phyloP scores from a whole-genome alignment of 2,888 invertebrate species.

The Galeruca laticollis region DNA sequence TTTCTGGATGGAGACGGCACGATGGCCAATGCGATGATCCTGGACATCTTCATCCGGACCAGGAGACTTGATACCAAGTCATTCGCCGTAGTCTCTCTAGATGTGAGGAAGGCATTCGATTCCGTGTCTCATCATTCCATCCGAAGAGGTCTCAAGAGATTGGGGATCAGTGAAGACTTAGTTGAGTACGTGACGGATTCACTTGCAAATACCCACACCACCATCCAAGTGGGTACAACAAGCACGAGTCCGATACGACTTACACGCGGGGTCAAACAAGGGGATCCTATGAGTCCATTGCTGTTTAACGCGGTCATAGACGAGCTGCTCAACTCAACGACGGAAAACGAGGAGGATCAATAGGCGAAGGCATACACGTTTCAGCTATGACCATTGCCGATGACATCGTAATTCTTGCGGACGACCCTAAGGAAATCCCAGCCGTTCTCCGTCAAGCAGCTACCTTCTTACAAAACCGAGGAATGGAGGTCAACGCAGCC shows the following conservation, averaged over 20 bases:
- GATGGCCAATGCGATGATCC: constrained; percentile 57
- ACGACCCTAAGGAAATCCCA: no score
- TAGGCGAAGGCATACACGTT: no score
- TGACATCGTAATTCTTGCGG: no score
- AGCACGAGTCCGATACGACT: constrained; percentile 36
- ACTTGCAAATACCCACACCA: neutral
- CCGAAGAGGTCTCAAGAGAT: constrained; percentile 36
- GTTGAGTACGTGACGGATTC: neutral
- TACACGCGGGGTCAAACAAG: constrained; percentile 62
- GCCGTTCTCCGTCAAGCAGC: no score
- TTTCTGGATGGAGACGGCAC: constrained; percentile 60
- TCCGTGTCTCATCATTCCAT: constrained; percentile 45
- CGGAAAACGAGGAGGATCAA: no score
- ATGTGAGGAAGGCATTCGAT: constrained; percentile 49
- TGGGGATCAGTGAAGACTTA: constrained; percentile 26
- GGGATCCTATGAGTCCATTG: constrained; percentile 60
- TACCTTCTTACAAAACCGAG: no score
- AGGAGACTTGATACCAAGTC: neutral
- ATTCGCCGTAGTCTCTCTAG: constrained; percentile 39
- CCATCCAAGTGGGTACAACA: neutral
- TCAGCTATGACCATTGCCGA: no score
- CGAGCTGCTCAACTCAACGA: no score
- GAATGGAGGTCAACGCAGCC: no score
- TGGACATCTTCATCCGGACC: constrained; percentile 49
- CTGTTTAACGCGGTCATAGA: constrained; percentile 52